phyloP scores from a whole-genome alignment of 2,113 vertebrate species.

The Rissa tridactyla region DNA sequence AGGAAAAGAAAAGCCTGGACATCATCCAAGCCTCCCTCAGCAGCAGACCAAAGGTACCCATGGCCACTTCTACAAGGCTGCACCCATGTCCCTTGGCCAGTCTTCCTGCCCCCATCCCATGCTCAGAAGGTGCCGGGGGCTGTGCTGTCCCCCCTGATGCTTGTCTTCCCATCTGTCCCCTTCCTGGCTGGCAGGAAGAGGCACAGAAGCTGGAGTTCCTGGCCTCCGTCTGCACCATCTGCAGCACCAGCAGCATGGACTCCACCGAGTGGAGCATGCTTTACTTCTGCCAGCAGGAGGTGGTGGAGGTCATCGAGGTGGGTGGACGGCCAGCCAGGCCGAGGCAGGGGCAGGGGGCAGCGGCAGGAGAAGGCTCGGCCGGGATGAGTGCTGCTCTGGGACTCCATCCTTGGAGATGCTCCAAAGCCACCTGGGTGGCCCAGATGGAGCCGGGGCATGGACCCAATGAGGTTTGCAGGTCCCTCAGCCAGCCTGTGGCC shows the following conservation, averaged over 20 bases:
- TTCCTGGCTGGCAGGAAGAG: background rate
- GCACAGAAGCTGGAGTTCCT: background rate
- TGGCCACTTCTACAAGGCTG: background rate
- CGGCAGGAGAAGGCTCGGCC: background rate
- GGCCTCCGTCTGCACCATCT: background rate
- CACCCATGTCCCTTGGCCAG: rapidly evolving
- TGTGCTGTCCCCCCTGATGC: background rate
- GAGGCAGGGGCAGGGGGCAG: background rate
- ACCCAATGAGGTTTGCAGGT: background rate
- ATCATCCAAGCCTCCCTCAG: background rate
- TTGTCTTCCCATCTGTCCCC: background rate
- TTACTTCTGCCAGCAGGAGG: background rate
- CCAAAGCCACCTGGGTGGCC: background rate
- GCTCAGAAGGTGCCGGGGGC: background rate
- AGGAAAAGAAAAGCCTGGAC: background rate
- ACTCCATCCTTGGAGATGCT: background rate
- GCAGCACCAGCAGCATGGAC: rapidly evolving
- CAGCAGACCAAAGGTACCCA: background rate
- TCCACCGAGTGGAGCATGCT: rapidly evolving
- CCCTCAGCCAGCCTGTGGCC: background rate
- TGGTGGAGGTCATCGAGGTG: background rate
- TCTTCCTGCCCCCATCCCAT: rapidly evolving
- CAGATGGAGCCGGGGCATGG: background rate
- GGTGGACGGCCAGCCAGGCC: background rate
- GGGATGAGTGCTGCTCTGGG: rapidly evolving